Evolutionary conservation across 1,140 invertebrate genomes (phyloP).

Genomic region (Panagrolaimus sp.): DNA sequence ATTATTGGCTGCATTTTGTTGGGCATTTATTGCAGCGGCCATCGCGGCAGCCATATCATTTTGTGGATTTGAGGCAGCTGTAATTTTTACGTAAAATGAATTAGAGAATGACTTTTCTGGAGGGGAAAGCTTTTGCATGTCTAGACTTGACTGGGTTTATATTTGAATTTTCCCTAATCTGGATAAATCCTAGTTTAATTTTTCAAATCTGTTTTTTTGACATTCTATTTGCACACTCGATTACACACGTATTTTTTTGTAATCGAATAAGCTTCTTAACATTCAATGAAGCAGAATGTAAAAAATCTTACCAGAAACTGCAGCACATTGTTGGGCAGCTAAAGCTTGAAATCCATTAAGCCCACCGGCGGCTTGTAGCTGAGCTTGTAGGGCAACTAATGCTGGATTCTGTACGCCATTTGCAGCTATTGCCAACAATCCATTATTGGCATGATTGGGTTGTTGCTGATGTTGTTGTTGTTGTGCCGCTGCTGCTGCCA

Average conservation of each 20-base stretch:
- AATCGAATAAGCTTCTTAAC: no score
- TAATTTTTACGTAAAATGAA: no score
- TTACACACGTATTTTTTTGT: no score
- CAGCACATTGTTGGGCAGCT: background rate
- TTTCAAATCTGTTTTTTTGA: no score
- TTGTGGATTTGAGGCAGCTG: background rate
- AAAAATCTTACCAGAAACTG: background rate
- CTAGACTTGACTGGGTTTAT: no score
- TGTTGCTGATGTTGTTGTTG: conserved; percentile 75
- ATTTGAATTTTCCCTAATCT: no score
- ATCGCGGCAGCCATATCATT: conserved; percentile 17
- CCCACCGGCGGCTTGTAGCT: background rate
- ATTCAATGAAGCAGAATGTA: no score
- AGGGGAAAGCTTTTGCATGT: no score
- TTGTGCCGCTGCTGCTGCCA: conserved; percentile 78
- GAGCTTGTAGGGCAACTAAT: background rate
- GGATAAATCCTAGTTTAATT: no score
- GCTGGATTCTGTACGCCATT: conserved; percentile 2
- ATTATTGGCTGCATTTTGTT: background rate
- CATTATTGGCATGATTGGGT: background rate
- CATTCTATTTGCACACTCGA: no score
- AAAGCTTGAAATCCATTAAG: background rate
- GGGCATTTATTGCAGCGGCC: background rate
- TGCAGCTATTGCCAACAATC: background rate
- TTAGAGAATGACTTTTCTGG: no score